Percentiles rank a stretch among this genome's conserved stretches.
Evolutionary conservation across 2,888 invertebrate species (phyloP).

Genomic region (Herminia tarsipennalis): DNA sequence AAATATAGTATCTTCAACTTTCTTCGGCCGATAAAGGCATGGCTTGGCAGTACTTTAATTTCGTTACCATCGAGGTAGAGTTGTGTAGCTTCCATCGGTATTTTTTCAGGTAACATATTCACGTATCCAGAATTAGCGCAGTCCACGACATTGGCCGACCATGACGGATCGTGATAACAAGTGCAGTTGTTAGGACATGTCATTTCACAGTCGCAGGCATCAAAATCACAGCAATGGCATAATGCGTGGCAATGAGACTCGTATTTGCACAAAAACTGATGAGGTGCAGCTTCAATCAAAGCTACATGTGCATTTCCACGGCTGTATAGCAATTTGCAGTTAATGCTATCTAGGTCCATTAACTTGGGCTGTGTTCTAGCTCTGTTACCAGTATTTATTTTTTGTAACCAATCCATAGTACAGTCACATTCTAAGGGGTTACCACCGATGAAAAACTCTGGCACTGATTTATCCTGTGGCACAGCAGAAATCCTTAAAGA

Average conservation of each 20-base stretch:
- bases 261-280: slow-evolving; percentile 94
- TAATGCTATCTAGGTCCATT: slow-evolving; percentile 93
- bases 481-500: slow-evolving; percentile 91
- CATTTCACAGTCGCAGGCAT: slow-evolving; percentile 97
- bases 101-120: slow-evolving; percentile 90
- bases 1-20: slow-evolving; percentile 90
- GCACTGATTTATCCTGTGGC: slow-evolving; percentile 89
- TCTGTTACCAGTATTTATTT: slow-evolving; percentile 90
- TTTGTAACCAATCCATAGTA: slow-evolving; percentile 96
- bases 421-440: slow-evolving; percentile 96
- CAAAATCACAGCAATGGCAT: slow-evolving; percentile 96
- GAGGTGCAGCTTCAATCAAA: slow-evolving; percentile 91
- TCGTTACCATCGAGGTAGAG: slow-evolving; percentile 94
- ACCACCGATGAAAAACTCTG: slow-evolving; percentile 93
- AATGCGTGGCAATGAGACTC: slow-evolving; percentile 94
- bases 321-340: slow-evolving; percentile 92
- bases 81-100: slow-evolving; percentile 97
- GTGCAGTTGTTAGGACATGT: slow-evolving; percentile 95
- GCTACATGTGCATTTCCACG: slow-evolving; percentile 90
- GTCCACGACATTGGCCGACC: slow-evolving; percentile 94
- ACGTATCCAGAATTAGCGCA: slow-evolving; percentile 90
- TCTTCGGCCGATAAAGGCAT: slow-evolving; percentile 94
- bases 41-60: slow-evolving; percentile 90
- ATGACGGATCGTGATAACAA: slow-evolving; percentile 95
- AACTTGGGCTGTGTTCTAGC: slow-evolving; percentile 92